Conservation (phyloP, 2,113 vertebrate genomes). For the Ellobius talpinus region DNA sequence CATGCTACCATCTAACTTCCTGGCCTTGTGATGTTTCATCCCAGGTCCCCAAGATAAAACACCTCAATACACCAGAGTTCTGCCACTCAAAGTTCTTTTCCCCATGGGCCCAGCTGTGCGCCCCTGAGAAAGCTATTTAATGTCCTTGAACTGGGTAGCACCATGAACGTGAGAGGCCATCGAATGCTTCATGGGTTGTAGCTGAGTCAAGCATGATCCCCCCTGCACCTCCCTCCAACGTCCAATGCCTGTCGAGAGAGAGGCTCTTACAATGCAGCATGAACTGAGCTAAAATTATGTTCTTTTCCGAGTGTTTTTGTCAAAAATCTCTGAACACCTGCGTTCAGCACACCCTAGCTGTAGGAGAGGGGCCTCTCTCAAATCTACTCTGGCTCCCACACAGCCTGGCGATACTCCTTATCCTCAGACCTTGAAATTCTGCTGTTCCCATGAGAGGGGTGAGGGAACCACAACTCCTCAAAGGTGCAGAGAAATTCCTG, state of each 20-base stretch:
- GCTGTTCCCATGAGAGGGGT: background rate
- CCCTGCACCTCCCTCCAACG: background rate
- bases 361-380: background rate
- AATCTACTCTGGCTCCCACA: background rate
- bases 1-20: background rate
- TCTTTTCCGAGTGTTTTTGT: background rate
- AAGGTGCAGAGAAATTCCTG: background rate
- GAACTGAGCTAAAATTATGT: background rate
- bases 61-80: background rate
- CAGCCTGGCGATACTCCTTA: background rate
- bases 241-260: background rate
- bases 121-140: background rate
- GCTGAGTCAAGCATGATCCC: background rate
- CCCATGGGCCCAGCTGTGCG: background rate
- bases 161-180: background rate
- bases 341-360: background rate
- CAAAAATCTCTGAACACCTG: background rate
- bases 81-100: background rate
- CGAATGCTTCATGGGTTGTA: background rate
- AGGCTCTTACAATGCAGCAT: background rate
- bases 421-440: background rate
- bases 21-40: background rate
- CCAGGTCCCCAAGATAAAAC: background rate
- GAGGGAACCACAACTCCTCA: background rate
- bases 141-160: background rate